phyloP scores from a whole-genome alignment of 2,113 vertebrate species.

The Sphaerodactylus townsendi region DNA sequence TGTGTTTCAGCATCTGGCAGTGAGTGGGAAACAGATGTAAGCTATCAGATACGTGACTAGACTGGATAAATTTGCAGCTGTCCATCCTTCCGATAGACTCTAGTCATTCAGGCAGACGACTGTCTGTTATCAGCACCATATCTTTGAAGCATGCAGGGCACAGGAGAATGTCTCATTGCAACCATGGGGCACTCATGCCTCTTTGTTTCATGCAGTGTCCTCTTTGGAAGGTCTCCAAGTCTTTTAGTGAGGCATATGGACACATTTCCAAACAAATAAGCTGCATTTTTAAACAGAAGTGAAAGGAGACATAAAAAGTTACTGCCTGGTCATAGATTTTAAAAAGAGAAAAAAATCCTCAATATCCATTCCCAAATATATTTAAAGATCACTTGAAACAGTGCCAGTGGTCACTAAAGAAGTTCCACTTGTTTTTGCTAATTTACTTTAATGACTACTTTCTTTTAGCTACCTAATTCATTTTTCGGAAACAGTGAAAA shows the following conservation, averaged over 20 bases:
- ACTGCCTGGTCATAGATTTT: background rate
- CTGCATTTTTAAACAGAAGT: conserved; percentile 70
- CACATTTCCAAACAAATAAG: conserved; percentile 96
- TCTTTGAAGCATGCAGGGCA: conserved; percentile 61
- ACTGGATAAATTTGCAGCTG: conserved; percentile 28
- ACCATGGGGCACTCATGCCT: conserved; percentile 55
- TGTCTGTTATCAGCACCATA: conserved; percentile 68
- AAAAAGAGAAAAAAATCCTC: background rate
- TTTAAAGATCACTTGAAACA: background rate
- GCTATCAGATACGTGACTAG: conserved; percentile 10
- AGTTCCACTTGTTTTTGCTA: background rate
- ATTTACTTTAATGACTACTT: background rate
- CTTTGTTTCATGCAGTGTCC: conserved; percentile 43
- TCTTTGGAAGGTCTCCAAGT: conserved; percentile 42
- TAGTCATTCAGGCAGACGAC: conserved; percentile 22
- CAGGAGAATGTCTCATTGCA: conserved; percentile 47
- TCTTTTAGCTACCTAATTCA: background rate
- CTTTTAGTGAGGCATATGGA: conserved; percentile 88
- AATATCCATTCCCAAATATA: background rate
- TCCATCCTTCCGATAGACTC: conserved; percentile 33
- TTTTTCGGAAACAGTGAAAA: background rate
- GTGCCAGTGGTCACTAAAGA: background rate
- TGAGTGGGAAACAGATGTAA: conserved; percentile 59
- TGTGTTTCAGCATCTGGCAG: conserved; percentile 64
- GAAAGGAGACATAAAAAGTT: background rate